phyloP scores from a whole-genome alignment of 2,888 invertebrate species.

The Yponomeuta plumbellus region DNA sequence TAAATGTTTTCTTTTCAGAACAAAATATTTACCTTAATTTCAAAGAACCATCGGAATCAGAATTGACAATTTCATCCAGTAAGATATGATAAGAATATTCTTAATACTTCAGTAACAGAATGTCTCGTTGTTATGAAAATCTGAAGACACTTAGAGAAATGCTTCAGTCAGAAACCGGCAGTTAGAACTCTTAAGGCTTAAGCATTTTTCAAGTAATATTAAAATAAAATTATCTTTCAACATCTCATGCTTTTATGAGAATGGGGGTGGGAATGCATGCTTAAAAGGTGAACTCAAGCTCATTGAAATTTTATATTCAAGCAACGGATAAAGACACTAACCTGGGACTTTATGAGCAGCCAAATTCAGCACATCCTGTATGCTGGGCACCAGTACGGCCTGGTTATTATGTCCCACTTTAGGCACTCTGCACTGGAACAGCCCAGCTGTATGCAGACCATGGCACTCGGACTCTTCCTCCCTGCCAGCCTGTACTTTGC shows the following conservation, averaged over 20 bases:
- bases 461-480: constrained; percentile 52
- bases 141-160: too few species aligned
- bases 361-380: constrained; percentile 61
- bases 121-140: too few species aligned
- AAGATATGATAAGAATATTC: too few species aligned
- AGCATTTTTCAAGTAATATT: too few species aligned
- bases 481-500: constrained; percentile 66
- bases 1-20: background rate
- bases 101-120: too few species aligned
- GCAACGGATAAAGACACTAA: constrained; percentile 26
- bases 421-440: constrained; percentile 53
- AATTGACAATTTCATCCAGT: background rate
- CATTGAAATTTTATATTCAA: background rate
- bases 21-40: background rate
- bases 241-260: too few species aligned
- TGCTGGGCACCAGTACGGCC: constrained; percentile 69
- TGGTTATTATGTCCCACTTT: constrained; percentile 54
- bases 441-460: constrained; percentile 56
- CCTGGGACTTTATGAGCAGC: constrained; percentile 69
- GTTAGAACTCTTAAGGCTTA: too few species aligned
- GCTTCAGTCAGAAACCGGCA: too few species aligned
- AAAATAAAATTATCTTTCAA: too few species aligned
- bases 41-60: background rate
- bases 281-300: too few species aligned
- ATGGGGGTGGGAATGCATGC: too few species aligned